Percentiles rank a stretch among this genome's conserved stretches.
phyloP scores from a whole-genome alignment of 2,113 vertebrate species.

The Turdus rufiventris region DNA sequence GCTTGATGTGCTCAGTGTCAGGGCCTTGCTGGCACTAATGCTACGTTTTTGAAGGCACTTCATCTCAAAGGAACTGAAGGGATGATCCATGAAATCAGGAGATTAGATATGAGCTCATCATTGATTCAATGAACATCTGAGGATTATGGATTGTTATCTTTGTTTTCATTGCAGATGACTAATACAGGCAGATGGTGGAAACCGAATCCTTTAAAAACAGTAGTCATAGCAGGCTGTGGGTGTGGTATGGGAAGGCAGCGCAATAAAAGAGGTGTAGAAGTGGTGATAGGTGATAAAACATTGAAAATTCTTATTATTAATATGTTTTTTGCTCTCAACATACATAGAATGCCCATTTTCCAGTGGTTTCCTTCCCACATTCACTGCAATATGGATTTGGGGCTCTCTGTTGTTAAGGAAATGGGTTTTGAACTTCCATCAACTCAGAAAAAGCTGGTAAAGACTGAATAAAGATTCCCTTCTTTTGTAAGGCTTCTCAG shows the following conservation, averaged over 20 bases:
- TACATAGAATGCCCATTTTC: background rate
- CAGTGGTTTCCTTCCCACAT: background rate
- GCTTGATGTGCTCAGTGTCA: accelerated
- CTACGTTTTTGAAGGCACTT: background rate
- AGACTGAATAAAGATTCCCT: background rate
- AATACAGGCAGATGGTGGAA: background rate
- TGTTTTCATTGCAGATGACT: background rate
- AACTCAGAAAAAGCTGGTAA: background rate
- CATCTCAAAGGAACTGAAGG: background rate
- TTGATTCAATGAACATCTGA: background rate
- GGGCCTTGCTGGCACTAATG: background rate
- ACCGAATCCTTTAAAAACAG: background rate
- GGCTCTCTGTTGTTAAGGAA: background rate
- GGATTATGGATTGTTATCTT: background rate
- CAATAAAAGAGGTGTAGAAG: background rate
- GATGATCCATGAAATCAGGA: background rate
- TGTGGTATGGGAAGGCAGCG: background rate
- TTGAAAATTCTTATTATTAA: background rate
- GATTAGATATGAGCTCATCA: background rate
- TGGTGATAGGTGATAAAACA: background rate
- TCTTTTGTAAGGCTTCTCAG: background rate
- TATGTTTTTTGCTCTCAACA: background rate
- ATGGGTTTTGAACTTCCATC: background rate
- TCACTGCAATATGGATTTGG: background rate
- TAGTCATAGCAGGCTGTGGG: background rate